Evolutionary conservation across 2,797 vertebrate species (phyloP).

Genomic region (Sebastolobus altivelis): DNA sequence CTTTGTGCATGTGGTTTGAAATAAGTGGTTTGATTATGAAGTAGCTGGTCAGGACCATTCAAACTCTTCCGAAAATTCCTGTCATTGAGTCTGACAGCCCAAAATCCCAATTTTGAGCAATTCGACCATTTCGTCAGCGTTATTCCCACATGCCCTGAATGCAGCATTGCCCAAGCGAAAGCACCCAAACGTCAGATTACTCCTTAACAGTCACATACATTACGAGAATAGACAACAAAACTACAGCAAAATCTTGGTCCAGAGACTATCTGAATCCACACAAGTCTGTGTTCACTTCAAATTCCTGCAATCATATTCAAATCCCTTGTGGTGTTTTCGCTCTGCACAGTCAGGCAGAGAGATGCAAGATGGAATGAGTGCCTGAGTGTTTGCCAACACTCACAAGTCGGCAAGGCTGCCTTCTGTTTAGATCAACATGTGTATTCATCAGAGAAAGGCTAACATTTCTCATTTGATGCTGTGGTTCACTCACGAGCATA

Average conservation of each 20-base stretch:
- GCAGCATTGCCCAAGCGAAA: conserved; percentile 51
- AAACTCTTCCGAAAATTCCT: background rate
- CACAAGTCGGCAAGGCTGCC: conserved; percentile 8
- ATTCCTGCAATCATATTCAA: conserved; percentile 24
- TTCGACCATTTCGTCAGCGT: background rate
- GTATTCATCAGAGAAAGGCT: conserved; percentile 4
- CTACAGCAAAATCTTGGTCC: background rate
- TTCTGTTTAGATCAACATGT: conserved; percentile 15
- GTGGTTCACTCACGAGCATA: background rate
- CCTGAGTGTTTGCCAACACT: conserved; percentile 34
- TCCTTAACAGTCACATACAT: conserved; percentile 32
- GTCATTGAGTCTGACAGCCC: background rate
- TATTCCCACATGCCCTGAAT: conserved; percentile 47
- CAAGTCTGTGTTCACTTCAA: conserved; percentile 5
- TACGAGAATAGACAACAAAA: conserved; percentile 16
- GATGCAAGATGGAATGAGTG: conserved; percentile 29
- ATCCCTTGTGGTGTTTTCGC: conserved; percentile 9
- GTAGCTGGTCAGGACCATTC: background rate
- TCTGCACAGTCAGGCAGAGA: conserved; percentile 28
- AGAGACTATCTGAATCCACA: conserved; percentile 3
- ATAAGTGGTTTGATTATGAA: background rate
- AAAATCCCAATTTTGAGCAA: background rate
- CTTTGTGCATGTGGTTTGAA: background rate
- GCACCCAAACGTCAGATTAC: conserved; percentile 49
- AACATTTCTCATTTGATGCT: conserved; percentile 2